These are phyloP conservation scores for Lineus longissimus DNA, from an alignment of 1,140 invertebrate species.

Conservation along the genomic window DNA sequence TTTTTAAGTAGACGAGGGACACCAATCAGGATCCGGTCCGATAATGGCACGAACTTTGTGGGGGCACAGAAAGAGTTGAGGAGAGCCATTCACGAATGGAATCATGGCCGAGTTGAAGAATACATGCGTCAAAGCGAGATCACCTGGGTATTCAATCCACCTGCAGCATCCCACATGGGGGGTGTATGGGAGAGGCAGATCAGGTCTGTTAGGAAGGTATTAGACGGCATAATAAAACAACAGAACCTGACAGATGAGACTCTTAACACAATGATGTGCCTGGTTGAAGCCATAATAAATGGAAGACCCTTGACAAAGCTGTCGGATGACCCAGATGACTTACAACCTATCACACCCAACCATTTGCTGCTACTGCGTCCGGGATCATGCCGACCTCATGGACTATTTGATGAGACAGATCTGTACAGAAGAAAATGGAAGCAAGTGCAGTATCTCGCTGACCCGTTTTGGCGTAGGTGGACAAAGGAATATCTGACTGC, in stretches of 20 bases:
- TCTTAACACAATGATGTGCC: neutral
- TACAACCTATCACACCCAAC: constrained; percentile 8
- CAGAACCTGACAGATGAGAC: constrained; percentile 7
- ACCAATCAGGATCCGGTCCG: constrained; percentile 12
- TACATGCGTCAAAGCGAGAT: constrained; percentile 17
- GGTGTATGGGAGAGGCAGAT: constrained; percentile 15
- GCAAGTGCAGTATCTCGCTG: constrained; percentile 9
- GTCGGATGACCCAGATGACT: neutral
- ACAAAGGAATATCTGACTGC: constrained; percentile 13
- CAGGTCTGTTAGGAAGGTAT: constrained; percentile 8
- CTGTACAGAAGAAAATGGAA: constrained; percentile 7
- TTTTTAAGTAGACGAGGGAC: constrained; percentile 17
- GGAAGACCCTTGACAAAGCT: neutral
- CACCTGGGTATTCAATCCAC: constrained; percentile 44
- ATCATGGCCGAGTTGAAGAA: constrained; percentile 7
- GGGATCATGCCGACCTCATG: constrained; percentile 1
- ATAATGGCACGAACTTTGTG: constrained; percentile 21
- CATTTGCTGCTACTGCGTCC: constrained; percentile 4
- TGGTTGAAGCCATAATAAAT: constrained; percentile 8
- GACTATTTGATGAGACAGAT: neutral
- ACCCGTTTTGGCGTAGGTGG: constrained; percentile 18
- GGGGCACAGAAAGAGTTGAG: constrained; percentile 13
- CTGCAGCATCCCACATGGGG: constrained; percentile 9
- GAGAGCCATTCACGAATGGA: constrained; percentile 11
- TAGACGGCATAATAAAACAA: neutral